Percentiles rank a stretch among this genome's conserved stretches.
Evolutionary conservation across 2,113 vertebrate genomes (phyloP).

Genomic region (Orthonyx spaldingii): DNA sequence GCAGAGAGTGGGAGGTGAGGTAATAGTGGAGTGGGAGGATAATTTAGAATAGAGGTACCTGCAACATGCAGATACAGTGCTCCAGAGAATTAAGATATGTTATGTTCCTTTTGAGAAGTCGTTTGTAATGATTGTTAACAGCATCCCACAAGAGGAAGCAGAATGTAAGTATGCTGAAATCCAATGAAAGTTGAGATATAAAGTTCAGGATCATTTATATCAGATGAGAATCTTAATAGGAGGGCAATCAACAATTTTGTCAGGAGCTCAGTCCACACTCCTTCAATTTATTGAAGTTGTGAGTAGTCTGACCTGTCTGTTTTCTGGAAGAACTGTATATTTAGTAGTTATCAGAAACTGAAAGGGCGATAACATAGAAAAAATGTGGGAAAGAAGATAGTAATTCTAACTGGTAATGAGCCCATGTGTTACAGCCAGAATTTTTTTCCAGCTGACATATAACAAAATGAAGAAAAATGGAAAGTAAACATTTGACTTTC

Average conservation of each 20-base stretch:
- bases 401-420: conserved; percentile 3
- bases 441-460: background rate
- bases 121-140: conserved; percentile 54
- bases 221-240: conserved; percentile 17
- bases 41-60: conserved; percentile 50
- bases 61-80: conserved; percentile 33
- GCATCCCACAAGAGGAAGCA: conserved; percentile 22
- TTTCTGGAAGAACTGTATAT: background rate
- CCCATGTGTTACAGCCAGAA: background rate
- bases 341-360: conserved; percentile 9
- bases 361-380: background rate
- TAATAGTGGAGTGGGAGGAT: conserved; percentile 50
- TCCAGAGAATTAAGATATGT: conserved; percentile 28
- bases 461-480: conserved; percentile 40
- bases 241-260: conserved; percentile 29
- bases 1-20: conserved; percentile 40
- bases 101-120: conserved; percentile 16
- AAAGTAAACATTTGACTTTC: background rate
- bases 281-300: conserved; percentile 4
- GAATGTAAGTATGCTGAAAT: background rate
- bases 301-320: background rate
- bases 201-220: conserved; percentile 38
- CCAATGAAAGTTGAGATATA: background rate
- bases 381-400: background rate
- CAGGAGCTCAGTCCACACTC: background rate